phyloP scores from a whole-genome alignment of 2,888 invertebrate genomes.

The Metopia argyrocephala region DNA sequence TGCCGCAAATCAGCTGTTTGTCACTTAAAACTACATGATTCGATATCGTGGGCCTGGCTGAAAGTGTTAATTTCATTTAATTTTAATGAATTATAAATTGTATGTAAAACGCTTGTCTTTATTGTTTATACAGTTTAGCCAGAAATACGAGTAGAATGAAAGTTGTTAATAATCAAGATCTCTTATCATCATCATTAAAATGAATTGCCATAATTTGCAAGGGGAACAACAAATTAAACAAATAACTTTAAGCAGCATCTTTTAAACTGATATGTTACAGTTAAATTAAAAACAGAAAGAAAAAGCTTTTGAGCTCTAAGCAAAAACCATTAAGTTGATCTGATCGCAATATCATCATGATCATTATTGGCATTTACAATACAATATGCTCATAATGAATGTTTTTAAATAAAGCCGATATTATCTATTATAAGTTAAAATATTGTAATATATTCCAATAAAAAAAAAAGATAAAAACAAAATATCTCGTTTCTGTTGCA shows the following conservation, averaged over 20 bases:
- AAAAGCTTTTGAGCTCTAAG: constrained; percentile 30
- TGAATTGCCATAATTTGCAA: constrained; percentile 29
- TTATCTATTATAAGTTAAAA: background rate
- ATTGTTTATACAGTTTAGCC: constrained; percentile 7
- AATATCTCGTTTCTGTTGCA: too few relatives aligned
- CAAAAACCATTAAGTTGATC: constrained; percentile 16
- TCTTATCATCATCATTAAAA: constrained; percentile 17
- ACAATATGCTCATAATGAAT: background rate
- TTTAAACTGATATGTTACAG: constrained; percentile 8
- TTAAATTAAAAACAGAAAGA: background rate
- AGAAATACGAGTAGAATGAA: background rate
- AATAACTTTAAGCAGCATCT: constrained; percentile 48
- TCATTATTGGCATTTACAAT: background rate
- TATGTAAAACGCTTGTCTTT: constrained; percentile 5
- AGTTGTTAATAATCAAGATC: constrained; percentile 8
- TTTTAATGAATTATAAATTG: too few relatives aligned
- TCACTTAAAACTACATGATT: too few relatives aligned
- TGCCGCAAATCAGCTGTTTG: too few relatives aligned
- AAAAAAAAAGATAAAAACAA: constrained; percentile 18
- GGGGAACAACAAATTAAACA: constrained; percentile 20
- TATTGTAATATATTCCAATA: constrained; percentile 1
- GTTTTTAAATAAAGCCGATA: constrained; percentile 5
- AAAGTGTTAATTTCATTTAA: too few relatives aligned
- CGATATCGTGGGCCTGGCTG: too few relatives aligned
- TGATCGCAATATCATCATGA: constrained; percentile 25